These are phyloP conservation scores for Acleris laterana DNA, from an alignment of 2,888 invertebrate genomes.

Conservation along the genomic window DNA sequence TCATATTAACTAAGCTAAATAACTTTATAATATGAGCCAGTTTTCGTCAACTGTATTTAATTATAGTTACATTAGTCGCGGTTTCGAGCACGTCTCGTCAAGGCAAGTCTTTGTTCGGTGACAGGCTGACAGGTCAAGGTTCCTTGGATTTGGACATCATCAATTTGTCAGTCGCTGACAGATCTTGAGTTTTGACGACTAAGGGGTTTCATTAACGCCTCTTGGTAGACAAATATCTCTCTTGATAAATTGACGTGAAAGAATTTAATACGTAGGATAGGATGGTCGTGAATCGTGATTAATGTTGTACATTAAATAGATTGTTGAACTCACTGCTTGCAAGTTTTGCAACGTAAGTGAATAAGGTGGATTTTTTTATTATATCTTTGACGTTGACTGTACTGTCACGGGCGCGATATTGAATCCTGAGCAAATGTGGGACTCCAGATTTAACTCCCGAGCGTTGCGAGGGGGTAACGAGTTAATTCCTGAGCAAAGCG, in stretches of 20 bases:
- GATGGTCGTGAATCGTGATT: background rate
- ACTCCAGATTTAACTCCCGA: too few relatives aligned
- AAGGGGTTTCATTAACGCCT: constrained; percentile 31
- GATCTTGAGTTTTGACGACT: constrained; percentile 36
- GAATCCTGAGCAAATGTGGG: too few relatives aligned
- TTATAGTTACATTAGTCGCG: constrained; percentile 25
- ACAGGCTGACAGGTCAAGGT: constrained; percentile 48
- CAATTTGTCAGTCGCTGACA: constrained; percentile 50
- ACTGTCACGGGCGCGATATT: too few relatives aligned
- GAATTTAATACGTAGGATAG: background rate
- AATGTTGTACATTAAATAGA: too few relatives aligned
- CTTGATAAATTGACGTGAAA: background rate
- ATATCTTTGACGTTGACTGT: too few relatives aligned
- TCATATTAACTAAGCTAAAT: constrained; percentile 8
- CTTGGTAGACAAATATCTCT: background rate
- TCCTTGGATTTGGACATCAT: constrained; percentile 39
- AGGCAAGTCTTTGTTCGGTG: constrained; percentile 39
- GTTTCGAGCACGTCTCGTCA: constrained; percentile 15
- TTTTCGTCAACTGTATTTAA: constrained; percentile 31
- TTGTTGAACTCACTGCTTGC: background rate
- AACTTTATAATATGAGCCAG: constrained; percentile 12
- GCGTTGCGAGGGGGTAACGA: too few relatives aligned
- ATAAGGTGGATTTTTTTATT: too few relatives aligned
- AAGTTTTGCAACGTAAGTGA: too few relatives aligned
- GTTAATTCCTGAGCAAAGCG: too few relatives aligned